Percentiles rank a stretch among this genome's conserved stretches.
Evolutionary conservation across 2,888 invertebrate species (phyloP).

Genomic region (Orthosia gothica): DNA sequence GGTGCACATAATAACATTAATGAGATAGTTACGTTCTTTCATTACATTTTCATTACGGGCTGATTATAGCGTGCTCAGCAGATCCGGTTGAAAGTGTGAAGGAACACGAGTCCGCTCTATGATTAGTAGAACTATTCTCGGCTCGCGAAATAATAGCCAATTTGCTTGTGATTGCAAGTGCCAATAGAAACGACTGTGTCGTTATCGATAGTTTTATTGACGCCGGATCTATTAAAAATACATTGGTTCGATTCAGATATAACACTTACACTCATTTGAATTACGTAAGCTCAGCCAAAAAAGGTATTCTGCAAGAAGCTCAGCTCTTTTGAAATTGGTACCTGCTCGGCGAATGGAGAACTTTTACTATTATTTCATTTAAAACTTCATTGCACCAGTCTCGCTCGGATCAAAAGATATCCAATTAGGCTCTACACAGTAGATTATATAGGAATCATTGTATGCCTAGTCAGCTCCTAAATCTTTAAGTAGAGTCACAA

Average conservation of each 20-base stretch:
- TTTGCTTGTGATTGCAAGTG: conserved; percentile 42
- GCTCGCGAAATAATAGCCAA: conserved; percentile 47
- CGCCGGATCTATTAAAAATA: conserved; percentile 15
- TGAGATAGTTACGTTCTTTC: conserved; percentile 34
- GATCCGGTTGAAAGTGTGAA: conserved; percentile 59
- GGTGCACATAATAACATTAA: conserved; percentile 25
- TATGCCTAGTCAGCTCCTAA: neutral
- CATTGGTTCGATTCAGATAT: neutral
- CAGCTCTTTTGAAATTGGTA: neutral
- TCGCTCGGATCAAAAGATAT: neutral
- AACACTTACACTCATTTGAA: neutral
- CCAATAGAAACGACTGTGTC: conserved; percentile 11
- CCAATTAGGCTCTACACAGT: neutral
- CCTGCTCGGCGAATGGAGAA: neutral
- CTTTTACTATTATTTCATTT: neutral
- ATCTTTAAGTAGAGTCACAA: neutral
- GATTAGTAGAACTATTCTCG: conserved; percentile 48
- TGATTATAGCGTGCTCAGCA: conserved; percentile 31
- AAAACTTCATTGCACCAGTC: neutral
- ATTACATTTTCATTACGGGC: conserved; percentile 43
- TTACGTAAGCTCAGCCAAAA: neutral
- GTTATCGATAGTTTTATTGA: conserved; percentile 19
- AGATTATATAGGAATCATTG: neutral
- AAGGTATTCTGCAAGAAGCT: neutral
- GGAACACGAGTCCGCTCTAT: conserved; percentile 39